Evolutionary conservation across 1,140 invertebrate species (phyloP), one percentile per base, ranked within the genome.

Genomic region (Dermatophagoides farinae): DNA sequence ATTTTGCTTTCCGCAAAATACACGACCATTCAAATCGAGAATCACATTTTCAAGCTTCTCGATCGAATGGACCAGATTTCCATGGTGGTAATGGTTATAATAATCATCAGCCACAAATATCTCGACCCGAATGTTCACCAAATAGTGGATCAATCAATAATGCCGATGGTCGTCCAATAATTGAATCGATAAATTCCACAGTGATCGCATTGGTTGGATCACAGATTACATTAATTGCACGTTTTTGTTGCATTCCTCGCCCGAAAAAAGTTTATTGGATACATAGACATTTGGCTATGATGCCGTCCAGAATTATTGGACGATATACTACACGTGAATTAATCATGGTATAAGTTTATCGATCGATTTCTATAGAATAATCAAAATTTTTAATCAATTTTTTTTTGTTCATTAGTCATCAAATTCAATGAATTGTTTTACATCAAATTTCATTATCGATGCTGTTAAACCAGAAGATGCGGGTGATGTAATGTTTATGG

Each of bases 181-280:
- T 79, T 31, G 74, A 76, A 61, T 76, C 77, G 9, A 69, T 71
- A 18, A 76, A 73, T 59, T 73, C 73, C 53, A 75, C 73, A 2
- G 67, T 79, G 62, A 75, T 73, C 58, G 76, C 76, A 1, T 72
- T 76, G 50, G 71, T 76, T 52, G 79, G 79, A 2, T 71, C 76
- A 44, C 65, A 72, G 0, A 66, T 78, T 46, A 71, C 73, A 52
- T 67, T 80, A 1, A 69, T 74, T 37, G 75, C 77, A 4, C 76
- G 78, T 63, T 77, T 78, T 64, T 80, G 79, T 66, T 76, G 78
- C 20, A 76, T 77, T 60, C 78, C 78, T 0, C 68, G 69, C 44
- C 76, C 77, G 60, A 74, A 72, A 4, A 73, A 74, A 62, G 72
- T 77, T 6, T 68, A 77, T 39, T 80, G 79, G 79, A 70, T 79